Evolutionary conservation across 2,113 vertebrate genomes (phyloP).

Genomic region (Kobus ellipsiprymnus): DNA sequence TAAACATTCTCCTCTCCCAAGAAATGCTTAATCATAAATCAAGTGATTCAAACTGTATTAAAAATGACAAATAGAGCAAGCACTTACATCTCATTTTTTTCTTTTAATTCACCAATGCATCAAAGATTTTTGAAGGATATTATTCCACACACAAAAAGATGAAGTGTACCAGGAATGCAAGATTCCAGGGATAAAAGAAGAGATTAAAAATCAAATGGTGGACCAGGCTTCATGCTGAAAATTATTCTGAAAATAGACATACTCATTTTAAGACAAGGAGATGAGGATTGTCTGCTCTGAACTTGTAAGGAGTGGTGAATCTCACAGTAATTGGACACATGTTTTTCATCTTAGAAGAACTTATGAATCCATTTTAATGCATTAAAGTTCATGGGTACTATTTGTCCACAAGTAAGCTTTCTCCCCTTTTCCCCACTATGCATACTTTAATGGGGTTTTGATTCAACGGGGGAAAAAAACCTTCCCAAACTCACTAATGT

Average conservation of each 20-base stretch:
- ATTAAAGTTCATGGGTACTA: slow-evolving; percentile 39
- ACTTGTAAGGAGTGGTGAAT: slow-evolving; percentile 16
- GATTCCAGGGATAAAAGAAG: slow-evolving; percentile 64
- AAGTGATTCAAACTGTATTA: slow-evolving; percentile 61
- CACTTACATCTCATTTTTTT: slow-evolving; percentile 72
- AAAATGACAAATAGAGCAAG: slow-evolving; percentile 73
- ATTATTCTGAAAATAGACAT: slow-evolving; percentile 63
- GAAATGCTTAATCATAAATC: slow-evolving; percentile 72
- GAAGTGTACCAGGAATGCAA: slow-evolving; percentile 56
- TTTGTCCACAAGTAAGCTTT: slow-evolving; percentile 62
- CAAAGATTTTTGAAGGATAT: slow-evolving; percentile 70
- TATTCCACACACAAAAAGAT: slow-evolving; percentile 41
- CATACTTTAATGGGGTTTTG: slow-evolving; percentile 43
- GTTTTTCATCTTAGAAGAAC: slow-evolving; percentile 59
- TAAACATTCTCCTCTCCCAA: slow-evolving; percentile 67
- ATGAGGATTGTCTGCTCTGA: slow-evolving; percentile 47
- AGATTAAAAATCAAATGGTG: slow-evolving; percentile 68
- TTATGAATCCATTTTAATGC: slow-evolving; percentile 47
- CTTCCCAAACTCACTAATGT: slow-evolving; percentile 37
- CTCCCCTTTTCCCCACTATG: not conserved
- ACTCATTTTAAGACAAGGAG: slow-evolving; percentile 56
- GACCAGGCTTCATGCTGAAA: slow-evolving; percentile 53
- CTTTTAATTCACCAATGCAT: slow-evolving; percentile 68
- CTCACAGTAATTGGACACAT: slow-evolving; percentile 59
- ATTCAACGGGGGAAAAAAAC: not conserved